Conservation (phyloP, 92 coral and sea anemone genomes). For the Umimayanthus chanpuru region DNA sequence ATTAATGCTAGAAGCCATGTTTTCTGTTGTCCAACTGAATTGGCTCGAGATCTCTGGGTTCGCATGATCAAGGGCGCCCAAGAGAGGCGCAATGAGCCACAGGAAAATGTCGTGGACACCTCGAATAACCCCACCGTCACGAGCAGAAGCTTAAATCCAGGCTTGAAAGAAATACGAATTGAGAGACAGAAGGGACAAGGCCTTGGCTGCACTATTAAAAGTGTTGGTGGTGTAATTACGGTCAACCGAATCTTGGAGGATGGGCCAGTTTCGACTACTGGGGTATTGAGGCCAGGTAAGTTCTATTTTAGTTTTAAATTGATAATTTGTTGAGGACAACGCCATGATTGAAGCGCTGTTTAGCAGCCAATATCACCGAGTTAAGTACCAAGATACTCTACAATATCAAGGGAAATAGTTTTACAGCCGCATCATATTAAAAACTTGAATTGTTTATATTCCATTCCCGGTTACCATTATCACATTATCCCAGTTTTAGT, state of each 20-base stretch:
- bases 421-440: neutral
- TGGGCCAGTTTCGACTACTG: conserved; percentile 92
- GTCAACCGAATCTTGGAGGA: conserved; percentile 93
- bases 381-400: neutral
- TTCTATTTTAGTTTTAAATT: neutral
- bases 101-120: conserved; percentile 55
- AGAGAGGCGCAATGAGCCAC: conserved; percentile 65
- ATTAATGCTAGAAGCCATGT: conserved; percentile 69
- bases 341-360: neutral
- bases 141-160: conserved; percentile 85
- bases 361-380: neutral
- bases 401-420: neutral
- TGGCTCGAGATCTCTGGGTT: conserved; percentile 86
- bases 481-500: no score
- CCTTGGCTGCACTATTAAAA: conserved; percentile 90
- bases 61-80: conserved; percentile 75
- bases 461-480: no score
- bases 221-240: conserved; percentile 86
- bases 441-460: no score
- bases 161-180: conserved; percentile 81
- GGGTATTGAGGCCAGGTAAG: conserved; percentile 92
- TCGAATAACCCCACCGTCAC: conserved; percentile 82
- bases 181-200: conserved; percentile 84
- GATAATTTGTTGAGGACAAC: neutral
- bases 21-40: conserved; percentile 81